These are phyloP conservation scores for Esox niger DNA, from an alignment of 2,113 vertebrate genomes.

Conservation along the genomic window DNA sequence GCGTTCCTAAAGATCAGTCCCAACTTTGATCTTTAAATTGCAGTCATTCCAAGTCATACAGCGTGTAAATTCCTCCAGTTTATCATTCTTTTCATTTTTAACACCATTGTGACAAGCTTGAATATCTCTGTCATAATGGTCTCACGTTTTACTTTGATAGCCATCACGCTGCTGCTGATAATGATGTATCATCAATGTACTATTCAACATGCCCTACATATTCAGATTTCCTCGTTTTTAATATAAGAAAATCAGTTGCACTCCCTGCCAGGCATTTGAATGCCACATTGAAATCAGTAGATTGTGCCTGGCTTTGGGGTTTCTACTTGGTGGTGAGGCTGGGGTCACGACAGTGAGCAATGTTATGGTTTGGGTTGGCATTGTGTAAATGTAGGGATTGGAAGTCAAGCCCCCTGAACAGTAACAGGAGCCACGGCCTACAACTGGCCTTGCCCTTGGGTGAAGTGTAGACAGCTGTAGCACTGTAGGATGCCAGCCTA, in stretches of 20 bases:
- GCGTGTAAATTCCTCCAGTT: slow-evolving; percentile 43
- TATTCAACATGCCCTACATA: slow-evolving; percentile 18
- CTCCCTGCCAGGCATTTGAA: slow-evolving; percentile 28
- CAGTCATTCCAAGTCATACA: slow-evolving; percentile 42
- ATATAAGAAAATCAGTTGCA: slow-evolving; percentile 33
- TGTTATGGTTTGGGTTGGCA: slow-evolving; percentile 49
- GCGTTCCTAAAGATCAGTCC: slow-evolving; percentile 36
- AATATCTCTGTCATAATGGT: slow-evolving; percentile 13
- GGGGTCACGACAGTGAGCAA: slow-evolving; percentile 28
- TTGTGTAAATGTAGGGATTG: slow-evolving; percentile 30
- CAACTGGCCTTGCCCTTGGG: slow-evolving; percentile 47
- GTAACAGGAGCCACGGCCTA: slow-evolving; percentile 25
- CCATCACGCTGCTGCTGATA: slow-evolving; percentile 14
- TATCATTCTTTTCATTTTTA: slow-evolving; percentile 39
- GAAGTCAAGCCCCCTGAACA: slow-evolving; percentile 22
- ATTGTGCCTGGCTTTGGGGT: slow-evolving; percentile 39
- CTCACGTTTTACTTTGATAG: slow-evolving; percentile 33
- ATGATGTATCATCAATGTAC: slow-evolving; percentile 27
- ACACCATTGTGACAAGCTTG: slow-evolving; percentile 11
- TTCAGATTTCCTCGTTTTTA: slow-evolving; percentile 12
- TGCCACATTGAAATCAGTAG: slow-evolving; percentile 43
- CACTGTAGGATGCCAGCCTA: slow-evolving; percentile 41
- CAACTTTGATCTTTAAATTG: slow-evolving; percentile 61
- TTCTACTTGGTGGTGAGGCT: slow-evolving; percentile 31
- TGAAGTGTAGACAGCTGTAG: slow-evolving; percentile 64